Conservation (phyloP, 2,113 vertebrate genomes). For the Daubentonia madagascariensis region DNA sequence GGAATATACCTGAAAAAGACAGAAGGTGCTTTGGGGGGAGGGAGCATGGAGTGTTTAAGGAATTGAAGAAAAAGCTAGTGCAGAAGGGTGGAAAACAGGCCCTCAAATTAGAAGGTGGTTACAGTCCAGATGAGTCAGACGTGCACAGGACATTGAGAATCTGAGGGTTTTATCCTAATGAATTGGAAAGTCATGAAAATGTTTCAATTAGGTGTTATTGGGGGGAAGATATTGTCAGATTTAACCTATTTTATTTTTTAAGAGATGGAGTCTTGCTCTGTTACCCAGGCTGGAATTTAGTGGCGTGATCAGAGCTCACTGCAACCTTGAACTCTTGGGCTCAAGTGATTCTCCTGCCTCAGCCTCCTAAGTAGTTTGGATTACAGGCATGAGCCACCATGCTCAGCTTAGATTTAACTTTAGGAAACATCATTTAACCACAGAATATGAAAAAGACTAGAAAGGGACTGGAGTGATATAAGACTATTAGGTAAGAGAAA, state of each 20-base stretch:
- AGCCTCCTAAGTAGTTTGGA: no score
- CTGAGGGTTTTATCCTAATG: neutral
- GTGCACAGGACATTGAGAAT: neutral
- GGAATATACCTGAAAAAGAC: neutral
- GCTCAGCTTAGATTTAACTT: neutral
- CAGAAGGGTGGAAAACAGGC: neutral
- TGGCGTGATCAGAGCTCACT: no score
- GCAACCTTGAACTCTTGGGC: no score
- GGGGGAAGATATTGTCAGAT: neutral
- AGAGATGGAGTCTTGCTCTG: no score
- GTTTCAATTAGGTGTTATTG: neutral
- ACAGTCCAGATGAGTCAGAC: neutral
- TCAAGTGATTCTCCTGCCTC: no score
- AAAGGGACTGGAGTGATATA: no score
- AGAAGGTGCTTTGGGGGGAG: neutral
- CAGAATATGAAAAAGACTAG: neutral
- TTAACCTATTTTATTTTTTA: no score
- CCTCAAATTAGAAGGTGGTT: neutral
- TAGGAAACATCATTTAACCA: neutral
- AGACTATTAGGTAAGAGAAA: no score
- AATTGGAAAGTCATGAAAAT: neutral
- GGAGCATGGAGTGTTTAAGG: neutral
- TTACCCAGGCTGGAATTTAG: no score
- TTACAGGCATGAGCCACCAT: no score
- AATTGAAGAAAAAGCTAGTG: neutral